Conservation (phyloP, 2,888 invertebrate species). For the Drosophila lutescens region DNA sequence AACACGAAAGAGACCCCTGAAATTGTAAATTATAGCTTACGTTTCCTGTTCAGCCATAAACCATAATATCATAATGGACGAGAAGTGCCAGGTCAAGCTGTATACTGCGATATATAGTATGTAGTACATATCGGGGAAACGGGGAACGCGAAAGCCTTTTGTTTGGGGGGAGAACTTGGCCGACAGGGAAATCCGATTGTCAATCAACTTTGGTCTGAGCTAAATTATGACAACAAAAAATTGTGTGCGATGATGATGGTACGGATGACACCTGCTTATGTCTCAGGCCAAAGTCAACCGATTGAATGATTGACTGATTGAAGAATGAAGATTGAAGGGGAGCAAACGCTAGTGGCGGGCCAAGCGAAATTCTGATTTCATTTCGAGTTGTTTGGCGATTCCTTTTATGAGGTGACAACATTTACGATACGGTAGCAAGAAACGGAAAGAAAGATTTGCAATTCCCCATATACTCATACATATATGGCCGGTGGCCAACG, state of each 20-base stretch:
- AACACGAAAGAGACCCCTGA: slow-evolving; percentile 22
- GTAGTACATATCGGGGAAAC: slow-evolving; percentile 12
- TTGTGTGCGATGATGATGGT: slow-evolving; percentile 25
- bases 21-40: slow-evolving; percentile 34
- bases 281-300: slow-evolving; percentile 44
- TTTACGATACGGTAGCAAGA: slow-evolving; percentile 49
- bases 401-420: slow-evolving; percentile 63
- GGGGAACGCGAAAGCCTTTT: slow-evolving; percentile 26
- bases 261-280: slow-evolving; percentile 41
- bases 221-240: slow-evolving; percentile 30
- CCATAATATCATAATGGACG: slow-evolving; percentile 42
- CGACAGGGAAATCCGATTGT: slow-evolving; percentile 69
- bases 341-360: slow-evolving; percentile 27
- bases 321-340: slow-evolving; percentile 22
- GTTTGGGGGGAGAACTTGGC: slow-evolving; percentile 22
- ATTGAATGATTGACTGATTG: slow-evolving; percentile 38
- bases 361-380: slow-evolving; percentile 36
- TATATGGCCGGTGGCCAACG: slow-evolving; percentile 43
- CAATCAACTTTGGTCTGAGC: slow-evolving; percentile 58
- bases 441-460: slow-evolving; percentile 67
- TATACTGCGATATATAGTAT: slow-evolving; percentile 1
- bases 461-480: slow-evolving; percentile 48
- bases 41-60: slow-evolving; percentile 49
- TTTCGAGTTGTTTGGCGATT: slow-evolving; percentile 43
- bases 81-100: slow-evolving; percentile 21